Evolutionary conservation across 2,888 invertebrate genomes (phyloP), one percentile per base, ranked within the genome.

Genomic region (Argyresthia albistria): DNA sequence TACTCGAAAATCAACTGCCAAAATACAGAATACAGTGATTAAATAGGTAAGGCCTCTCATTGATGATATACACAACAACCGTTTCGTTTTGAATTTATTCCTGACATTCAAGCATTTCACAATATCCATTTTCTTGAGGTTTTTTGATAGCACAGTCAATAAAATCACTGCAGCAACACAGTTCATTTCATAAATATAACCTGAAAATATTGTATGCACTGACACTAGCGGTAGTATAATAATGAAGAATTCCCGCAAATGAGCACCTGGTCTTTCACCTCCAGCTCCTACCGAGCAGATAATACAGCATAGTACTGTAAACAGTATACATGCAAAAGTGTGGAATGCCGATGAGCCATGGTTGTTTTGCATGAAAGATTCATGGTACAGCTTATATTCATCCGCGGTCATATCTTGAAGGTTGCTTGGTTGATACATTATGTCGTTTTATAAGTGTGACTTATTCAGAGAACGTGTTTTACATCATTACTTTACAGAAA

Each of bases 1-100:
- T 51, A 93, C 86, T 48, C 83, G 83, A 70, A 99, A 99, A 78
- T 99, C 99, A 0, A 99, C 97, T 0, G 97, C 99, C 54, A 99
- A 81, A 60, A 99, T 98, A 58, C 93, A 93, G 53, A 95, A 87
- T 0, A 90, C 90, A 4, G 97, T 95, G 48, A 93, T 88, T 9
- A 95, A 71, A 67, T 93, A 93, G 0, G 93, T 91, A 3, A 92
- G 80, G 0, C 93, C 91, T 59, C 96, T 89, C 51, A 91, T 80
- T 63, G 92, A 89, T 8, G 95, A 92, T 55, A 97, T 80, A 50
- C 90, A 69, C 46, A 67, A 63, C 51, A 80, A 60, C 61, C 62
- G 73, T 15, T 66, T 60, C 11, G 60, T 63, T 49, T 54, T 60
- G 56, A 62, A 71, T 35, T 52, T 55, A 61, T 70, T 76, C 57